A percentile compares a stretch with the other conserved stretches of the same genome.
Evolutionary conservation across 2,888 invertebrate genomes (phyloP).

Genomic region (Spisula subtruncata): DNA sequence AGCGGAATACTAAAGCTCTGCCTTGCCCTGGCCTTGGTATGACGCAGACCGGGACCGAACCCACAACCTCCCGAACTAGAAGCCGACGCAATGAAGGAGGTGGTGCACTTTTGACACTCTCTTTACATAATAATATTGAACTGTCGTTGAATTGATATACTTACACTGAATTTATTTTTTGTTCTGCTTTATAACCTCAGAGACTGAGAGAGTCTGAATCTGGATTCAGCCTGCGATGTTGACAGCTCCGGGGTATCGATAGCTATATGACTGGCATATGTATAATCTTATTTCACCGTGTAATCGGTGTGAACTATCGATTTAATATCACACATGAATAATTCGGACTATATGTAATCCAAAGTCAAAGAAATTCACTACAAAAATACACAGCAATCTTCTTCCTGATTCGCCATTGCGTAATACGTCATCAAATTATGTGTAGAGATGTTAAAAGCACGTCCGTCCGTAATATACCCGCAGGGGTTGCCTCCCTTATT

Average conservation of each 20-base stretch:
- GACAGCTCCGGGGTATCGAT: neutral
- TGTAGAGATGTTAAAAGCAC: constrained; percentile 6
- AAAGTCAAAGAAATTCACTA: neutral
- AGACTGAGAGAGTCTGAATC: no score
- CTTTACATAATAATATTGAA: no score
- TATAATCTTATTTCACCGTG: neutral
- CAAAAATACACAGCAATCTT: constrained; percentile 48
- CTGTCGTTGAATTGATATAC: no score
- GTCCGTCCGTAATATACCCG: no score
- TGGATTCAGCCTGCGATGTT: neutral
- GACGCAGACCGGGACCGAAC: no score
- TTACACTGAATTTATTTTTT: neutral
- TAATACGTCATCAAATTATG: constrained; percentile 67
- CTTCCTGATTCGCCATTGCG: constrained; percentile 67
- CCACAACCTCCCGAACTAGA: no score
- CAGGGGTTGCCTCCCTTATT: no score
- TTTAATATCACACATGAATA: neutral
- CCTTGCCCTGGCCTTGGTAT: no score
- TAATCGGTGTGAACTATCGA: neutral
- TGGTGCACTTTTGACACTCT: no score
- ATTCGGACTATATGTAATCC: neutral
- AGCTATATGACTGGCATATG: neutral
- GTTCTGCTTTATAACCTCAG: neutral
- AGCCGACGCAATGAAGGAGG: no score
- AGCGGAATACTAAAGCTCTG: no score